phyloP scores from a whole-genome alignment of 2,888 invertebrate genomes.

The Hoplodrina blanda region DNA sequence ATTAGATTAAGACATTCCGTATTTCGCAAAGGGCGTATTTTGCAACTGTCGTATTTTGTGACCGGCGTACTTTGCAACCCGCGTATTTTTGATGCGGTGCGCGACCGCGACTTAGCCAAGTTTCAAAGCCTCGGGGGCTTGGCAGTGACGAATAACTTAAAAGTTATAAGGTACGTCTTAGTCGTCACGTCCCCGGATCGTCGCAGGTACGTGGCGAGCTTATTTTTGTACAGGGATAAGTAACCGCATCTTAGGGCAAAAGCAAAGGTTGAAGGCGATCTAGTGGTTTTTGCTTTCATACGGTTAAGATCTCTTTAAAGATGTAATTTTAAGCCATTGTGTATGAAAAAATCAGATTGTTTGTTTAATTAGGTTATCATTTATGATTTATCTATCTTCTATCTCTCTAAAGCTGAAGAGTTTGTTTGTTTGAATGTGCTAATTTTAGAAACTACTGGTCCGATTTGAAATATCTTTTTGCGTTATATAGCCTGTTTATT shows the following conservation, averaged over 20 bases:
- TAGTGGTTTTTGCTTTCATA: constrained; percentile 26
- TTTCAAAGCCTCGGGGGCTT: constrained; percentile 67
- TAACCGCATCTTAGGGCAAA: constrained; percentile 43
- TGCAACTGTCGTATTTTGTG: constrained; percentile 55
- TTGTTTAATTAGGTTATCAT: too few species aligned
- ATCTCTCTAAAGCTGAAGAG: too few species aligned
- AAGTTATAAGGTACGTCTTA: constrained; percentile 68
- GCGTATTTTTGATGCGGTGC: constrained; percentile 76
- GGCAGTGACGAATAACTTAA: constrained; percentile 74
- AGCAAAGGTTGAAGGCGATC: constrained; percentile 12
- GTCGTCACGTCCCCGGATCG: constrained; percentile 66
- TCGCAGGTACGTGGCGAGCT: constrained; percentile 68
- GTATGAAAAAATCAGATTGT: too few species aligned
- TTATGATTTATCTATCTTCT: too few species aligned
- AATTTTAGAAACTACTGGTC: too few species aligned
- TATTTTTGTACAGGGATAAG: constrained; percentile 66
- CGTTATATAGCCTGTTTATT: too few species aligned
- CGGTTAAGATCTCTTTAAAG: background rate
- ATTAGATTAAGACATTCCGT: constrained; percentile 64
- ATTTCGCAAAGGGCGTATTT: constrained; percentile 59
- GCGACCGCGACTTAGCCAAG: constrained; percentile 74
- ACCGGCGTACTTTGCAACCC: constrained; percentile 63
- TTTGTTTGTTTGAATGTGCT: too few species aligned
- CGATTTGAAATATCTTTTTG: too few species aligned
- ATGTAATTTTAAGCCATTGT: background rate